A percentile compares a stretch with the other conserved stretches of the same genome.
Conservation (phyloP, 1,140 invertebrate species). For the Solenopsis fugax region DNA sequence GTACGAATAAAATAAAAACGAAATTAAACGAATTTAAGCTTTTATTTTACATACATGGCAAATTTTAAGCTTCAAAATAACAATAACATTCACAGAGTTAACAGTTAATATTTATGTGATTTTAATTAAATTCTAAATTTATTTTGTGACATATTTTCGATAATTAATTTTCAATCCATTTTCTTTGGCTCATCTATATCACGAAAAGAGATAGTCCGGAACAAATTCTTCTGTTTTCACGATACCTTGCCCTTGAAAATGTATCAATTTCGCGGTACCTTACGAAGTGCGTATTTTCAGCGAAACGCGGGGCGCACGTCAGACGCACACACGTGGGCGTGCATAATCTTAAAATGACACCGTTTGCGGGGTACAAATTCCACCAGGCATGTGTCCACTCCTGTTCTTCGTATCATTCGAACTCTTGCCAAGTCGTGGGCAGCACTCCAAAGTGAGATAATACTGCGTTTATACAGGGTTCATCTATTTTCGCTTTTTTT, state of each 20-base stretch:
- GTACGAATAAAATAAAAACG: neutral
- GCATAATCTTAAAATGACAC: neutral
- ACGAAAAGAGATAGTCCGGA: neutral
- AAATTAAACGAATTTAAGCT: neutral
- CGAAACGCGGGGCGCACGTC: constrained; percentile 3
- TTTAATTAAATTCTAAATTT: neutral
- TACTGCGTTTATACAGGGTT: neutral
- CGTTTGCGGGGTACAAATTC: constrained; percentile 39
- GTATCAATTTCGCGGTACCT: constrained; percentile 25
- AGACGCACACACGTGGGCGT: neutral
- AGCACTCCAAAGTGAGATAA: constrained; percentile 45
- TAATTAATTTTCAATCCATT: constrained; percentile 1
- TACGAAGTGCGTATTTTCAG: neutral
- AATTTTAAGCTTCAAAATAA: neutral
- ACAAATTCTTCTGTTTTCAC: neutral
- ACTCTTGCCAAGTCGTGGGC: constrained; percentile 37
- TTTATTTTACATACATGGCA: neutral
- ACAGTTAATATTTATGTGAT: neutral
- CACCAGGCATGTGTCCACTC: constrained; percentile 23
- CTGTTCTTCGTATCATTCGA: neutral
- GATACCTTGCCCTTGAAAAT: neutral
- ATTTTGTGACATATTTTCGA: neutral
- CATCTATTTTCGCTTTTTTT: constrained; percentile 36
- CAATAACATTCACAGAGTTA: neutral
- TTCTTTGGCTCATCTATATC: neutral